Base-by-base conservation (phyloP, 2,888 invertebrate species). In the Mesorhabditis spiculigera region DNA sequence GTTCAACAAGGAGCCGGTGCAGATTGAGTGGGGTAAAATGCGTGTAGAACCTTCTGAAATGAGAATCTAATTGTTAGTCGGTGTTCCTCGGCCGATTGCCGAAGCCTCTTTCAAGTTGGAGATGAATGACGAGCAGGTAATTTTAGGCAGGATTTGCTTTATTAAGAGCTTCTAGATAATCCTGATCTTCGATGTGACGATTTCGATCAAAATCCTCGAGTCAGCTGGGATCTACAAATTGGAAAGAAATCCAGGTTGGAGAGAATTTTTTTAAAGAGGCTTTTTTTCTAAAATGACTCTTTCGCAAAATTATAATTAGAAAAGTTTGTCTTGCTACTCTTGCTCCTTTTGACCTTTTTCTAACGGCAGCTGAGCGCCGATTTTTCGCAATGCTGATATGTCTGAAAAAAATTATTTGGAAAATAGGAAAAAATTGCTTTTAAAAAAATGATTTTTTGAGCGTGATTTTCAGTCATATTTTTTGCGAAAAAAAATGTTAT, bases 51-150 rank as follows among this genome's bases (percentile, higher is more conserved):
- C 2, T 50, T 50, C 3, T n/a, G n/a, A 50, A 13, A 13, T 50
- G n/a, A 50, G 3, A n/a, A 13, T 13, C 58, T 50, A 13, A 10
- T n/a, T 50, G 1, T 50, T 50, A 50, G 58, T 50, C n/a, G 58
- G 58, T 1, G 58, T 50, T 10, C 58, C 58, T 2, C 8, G 58
- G 58, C 58, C 58, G 58, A 50, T 50, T n/a, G 58, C 58, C n/a
- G 58, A 50, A 50, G 58, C 58, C 58, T 50, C 58, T 50, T 50
- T 13, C 58, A 50, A 50, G 58, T 13, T 50, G 8, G 58, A 50
- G n/a, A 50, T 50, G 10, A 13, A 10, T n/a, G 58, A n/a, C n/a
- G 58, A 50, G n/a, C 58, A 50, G 58, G 58, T 50, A n/a, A 1
- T 10, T 50, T 50, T 50, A 13, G 58, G 8, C 10, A 50, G n/a